Evolutionary conservation across 2,888 invertebrate species (phyloP), one percentile per base, ranked within the genome.

Genomic region (Dinocampus coccinellae): DNA sequence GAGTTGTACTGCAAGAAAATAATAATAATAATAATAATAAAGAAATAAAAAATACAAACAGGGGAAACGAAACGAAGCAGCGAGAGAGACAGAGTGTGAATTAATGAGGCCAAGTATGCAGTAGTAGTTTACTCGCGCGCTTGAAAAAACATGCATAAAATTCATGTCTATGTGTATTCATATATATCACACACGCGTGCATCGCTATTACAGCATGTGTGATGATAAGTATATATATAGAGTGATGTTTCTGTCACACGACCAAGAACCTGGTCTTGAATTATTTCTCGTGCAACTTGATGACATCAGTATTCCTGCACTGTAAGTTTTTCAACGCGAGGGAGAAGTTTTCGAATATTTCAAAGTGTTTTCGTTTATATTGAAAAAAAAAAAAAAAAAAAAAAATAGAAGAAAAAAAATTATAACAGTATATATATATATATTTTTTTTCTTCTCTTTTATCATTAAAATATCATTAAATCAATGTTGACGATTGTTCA

Each of bases 221-320:
- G n/a, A 57, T 57, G 57, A 57, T 57, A 24, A 57, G 29, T 57
- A 57, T 57, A 29, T 10, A 57, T 29, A 39, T 39, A n/a, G 39
- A 57, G 26, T 57, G 26, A n/a, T 26, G 39, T 11, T 20, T 20
- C 22, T 22, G 13, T 29, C 67, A 39, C 39, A 58, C 47, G 42
- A 22, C 67, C 67, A 58, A 67, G 67, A 67, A 67, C 66, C 39
- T 42, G 60, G 57, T 58, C 58, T 67, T 67, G 29, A 67, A 67
- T 67, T 67, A 67, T 67, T 60, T 60, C 67, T 67, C 26, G 42
- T 42, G 67, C 39, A 39, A n/a, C n/a, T 16, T 34, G 24, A 47
- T 60, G 22, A 65, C 65, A 53, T 65, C 65, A 53, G 52, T 34
- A 20, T 20, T 53, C 16, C 65, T 26, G 3, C 22, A 10, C 13